These are phyloP conservation scores for Chloroclysta siterata DNA, from an alignment of 2,888 invertebrate species.

Conservation along the genomic window DNA sequence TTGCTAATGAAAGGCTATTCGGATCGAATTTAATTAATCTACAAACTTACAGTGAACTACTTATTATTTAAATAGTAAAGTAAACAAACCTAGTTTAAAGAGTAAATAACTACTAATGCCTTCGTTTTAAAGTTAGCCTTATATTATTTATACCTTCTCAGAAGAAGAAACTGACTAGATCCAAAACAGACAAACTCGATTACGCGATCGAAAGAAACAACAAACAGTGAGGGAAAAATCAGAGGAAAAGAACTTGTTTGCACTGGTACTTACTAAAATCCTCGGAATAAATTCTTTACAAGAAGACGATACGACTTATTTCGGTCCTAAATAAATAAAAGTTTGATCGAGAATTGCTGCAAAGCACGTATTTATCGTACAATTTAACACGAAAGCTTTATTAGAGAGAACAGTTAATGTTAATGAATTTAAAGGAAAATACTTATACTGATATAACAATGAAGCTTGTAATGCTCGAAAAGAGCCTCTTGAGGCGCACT, in stretches of 20 bases:
- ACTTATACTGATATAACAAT: not conserved
- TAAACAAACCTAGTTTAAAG: too few species aligned
- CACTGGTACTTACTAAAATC: constrained; percentile 63
- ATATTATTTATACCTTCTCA: constrained; percentile 36
- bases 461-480: too few species aligned
- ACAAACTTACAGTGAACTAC: too few species aligned
- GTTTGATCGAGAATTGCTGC: constrained; percentile 25
- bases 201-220: constrained; percentile 72
- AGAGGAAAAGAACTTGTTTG: constrained; percentile 66
- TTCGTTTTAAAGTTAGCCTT: not conserved
- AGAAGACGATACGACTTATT: constrained; percentile 52
- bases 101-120: too few species aligned
- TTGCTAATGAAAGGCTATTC: too few species aligned
- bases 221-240: constrained; percentile 73
- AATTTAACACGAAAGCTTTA: constrained; percentile 28
- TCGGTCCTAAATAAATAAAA: constrained; percentile 49
- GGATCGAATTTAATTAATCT: too few species aligned
- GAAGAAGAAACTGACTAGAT: constrained; percentile 51
- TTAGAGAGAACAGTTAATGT: constrained; percentile 7
- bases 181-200: constrained; percentile 67
- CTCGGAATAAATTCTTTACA: constrained; percentile 58
- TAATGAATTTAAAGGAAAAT: constrained; percentile 5
- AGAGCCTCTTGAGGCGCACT: too few species aligned
- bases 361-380: constrained; percentile 25
- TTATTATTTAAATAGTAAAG: too few species aligned